Percentiles rank a stretch among this genome's conserved stretches.
Conservation (phyloP, 2,113 vertebrate genomes). For the Corapipo altera region DNA sequence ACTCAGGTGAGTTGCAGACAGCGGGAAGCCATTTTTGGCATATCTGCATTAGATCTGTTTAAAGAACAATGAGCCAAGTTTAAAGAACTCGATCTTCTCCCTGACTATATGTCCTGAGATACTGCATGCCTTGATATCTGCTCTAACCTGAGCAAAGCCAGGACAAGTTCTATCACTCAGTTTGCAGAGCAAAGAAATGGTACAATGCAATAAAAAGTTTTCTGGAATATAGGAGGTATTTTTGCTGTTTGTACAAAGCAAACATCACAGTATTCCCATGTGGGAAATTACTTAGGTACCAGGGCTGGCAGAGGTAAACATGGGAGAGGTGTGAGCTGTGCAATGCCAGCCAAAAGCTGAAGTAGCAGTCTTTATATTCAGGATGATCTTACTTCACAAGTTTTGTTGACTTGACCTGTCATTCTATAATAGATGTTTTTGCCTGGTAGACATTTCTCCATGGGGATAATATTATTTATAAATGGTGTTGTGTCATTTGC, state of each 20-base stretch:
- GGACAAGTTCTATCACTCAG: not conserved
- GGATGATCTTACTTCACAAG: not conserved
- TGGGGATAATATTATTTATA: not conserved
- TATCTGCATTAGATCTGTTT: not conserved
- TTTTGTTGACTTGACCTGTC: conserved; percentile 13
- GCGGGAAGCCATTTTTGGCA: not conserved
- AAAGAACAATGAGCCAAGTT: not conserved
- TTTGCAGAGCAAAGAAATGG: not conserved
- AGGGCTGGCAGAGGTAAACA: not conserved
- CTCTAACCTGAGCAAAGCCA: not conserved
- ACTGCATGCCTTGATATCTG: not conserved
- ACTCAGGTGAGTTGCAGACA: not conserved
- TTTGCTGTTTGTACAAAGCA: not conserved
- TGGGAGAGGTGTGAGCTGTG: not conserved
- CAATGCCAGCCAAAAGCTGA: not conserved
- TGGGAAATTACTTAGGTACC: not conserved
- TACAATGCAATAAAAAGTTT: not conserved
- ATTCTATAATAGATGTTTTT: not conserved
- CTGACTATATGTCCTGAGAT: not conserved
- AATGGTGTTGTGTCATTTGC: not conserved
- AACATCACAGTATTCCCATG: not conserved
- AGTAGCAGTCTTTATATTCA: not conserved
- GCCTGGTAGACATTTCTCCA: not conserved
- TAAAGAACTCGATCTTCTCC: not conserved
- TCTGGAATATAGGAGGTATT: not conserved